Evolutionary conservation across 2,888 invertebrate genomes (phyloP), one percentile per base, ranked within the genome.

Genomic region (Didymodactylos carnosus): DNA sequence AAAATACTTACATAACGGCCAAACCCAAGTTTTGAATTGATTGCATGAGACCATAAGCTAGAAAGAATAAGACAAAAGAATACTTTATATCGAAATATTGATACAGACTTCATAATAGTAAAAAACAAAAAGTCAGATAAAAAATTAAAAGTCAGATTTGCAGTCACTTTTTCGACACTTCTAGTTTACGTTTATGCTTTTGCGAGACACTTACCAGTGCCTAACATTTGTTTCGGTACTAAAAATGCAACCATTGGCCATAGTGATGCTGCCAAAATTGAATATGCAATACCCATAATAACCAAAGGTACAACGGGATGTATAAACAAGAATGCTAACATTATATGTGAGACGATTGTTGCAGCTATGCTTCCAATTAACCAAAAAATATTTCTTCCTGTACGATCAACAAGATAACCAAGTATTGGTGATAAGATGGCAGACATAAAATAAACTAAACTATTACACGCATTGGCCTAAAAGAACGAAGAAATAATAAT

Each of bases 161-260:
- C n/a, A n/a, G n/a, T n/a, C n/a, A n/a, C n/a, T n/a, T n/a, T n/a
- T n/a, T n/a, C n/a, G n/a, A n/a, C n/a, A n/a, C n/a, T n/a, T n/a
- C n/a, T n/a, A n/a, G n/a, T n/a, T n/a, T n/a, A n/a, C n/a, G n/a
- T n/a, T n/a, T n/a, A n/a, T n/a, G n/a, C n/a, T n/a, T n/a, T n/a
- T n/a, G n/a, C n/a, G n/a, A n/a, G n/a, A n/a, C 95, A 95, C 86
- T 94, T 95, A 6, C 94, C 94, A 35, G 94, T 94, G 69, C 94
- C 94, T 71, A 94, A 85, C 82, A 94, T 93, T 84, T 91, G 89
- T 81, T 92, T 90, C 16, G 92, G 92, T 76, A 94, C 89, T 76
- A 94, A 89, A 76, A 94, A 85, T 2, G 94, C 89, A 16, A 95
- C 92, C 81, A 95, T 86, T 1, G 95, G 95, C 97, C 97, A 97